Base-by-base conservation (phyloP, 2,113 vertebrate species). In the Uropsilus gracilis region DNA sequence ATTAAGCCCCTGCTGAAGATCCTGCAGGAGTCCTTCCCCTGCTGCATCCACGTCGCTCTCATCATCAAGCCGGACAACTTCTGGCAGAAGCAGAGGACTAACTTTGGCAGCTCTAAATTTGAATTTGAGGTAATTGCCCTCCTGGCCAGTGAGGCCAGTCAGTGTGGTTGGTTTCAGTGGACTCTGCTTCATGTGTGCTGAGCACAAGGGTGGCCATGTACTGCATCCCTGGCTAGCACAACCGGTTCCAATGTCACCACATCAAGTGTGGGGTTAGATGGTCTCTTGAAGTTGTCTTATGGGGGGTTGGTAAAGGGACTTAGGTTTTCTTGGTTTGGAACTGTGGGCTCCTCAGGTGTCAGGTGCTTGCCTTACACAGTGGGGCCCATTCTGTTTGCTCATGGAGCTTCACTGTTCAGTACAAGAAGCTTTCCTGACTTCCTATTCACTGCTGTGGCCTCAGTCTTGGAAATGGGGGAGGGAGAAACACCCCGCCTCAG, bases 21-120 rank as follows among this genome's bases (percentile, higher is more conserved):
- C 97, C 98, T 99, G 61, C 99, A 99, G 97, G 99, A 99, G 96
- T 99, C 99, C 3, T 99, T 99, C 92, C 99, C 99, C 0, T 99
- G 99, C 97, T 99, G 99, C 98, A 99, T 99, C 97, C 99, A 99
- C 96, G 99, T 99, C 86, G 99, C 99, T 53, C 99, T 99, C 97
- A 99, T 99, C 98, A 99, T 99, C 98, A 99, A 99, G 97, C 99
- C 99, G 14, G 99, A 99, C 98, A 99, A 99, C 98, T 99, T 99
- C 98, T 99, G 99, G 99, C 99, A 99, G 98, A 99, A 99, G 94
- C 99, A 99, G 98, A 99, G 99, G 98, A 99, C 99, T 94, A 99
- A 99, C 97, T 99, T 99, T 66, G 99, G 99, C 98, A 99, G 99
- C 98, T 99, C 99, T 53, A 99, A 99, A 97, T 99, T 99, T 98